phyloP scores from a whole-genome alignment of 2,113 vertebrate genomes.

The Gallinago jamesoni region DNA sequence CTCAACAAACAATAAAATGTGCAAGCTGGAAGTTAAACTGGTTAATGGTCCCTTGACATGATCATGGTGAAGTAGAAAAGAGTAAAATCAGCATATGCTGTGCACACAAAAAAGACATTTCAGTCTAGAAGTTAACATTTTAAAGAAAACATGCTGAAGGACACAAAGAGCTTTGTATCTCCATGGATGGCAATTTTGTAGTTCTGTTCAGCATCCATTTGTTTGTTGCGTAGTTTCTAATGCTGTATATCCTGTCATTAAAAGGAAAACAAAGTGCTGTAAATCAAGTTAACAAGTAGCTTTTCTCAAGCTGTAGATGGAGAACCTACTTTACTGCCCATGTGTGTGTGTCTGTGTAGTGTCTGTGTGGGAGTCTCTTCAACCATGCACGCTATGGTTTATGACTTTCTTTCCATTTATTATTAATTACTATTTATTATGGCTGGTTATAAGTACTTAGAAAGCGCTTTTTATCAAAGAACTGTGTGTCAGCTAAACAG shows the following conservation, averaged over 20 bases:
- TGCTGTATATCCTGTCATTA: neutral
- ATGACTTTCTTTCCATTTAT: neutral
- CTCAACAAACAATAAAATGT: neutral
- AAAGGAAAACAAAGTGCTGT: neutral
- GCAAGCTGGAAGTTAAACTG: slow-evolving; percentile 10
- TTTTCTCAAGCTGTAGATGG: neutral
- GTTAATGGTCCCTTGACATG: neutral
- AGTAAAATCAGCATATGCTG: neutral
- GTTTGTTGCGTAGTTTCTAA: neutral
- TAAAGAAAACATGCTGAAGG: neutral
- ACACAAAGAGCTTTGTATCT: neutral
- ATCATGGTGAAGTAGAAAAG: neutral
- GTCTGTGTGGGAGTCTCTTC: neutral
- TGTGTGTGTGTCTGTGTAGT: neutral
- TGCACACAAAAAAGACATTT: neutral
- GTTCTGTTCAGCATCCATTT: neutral
- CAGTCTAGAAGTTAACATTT: neutral
- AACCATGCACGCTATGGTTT: neutral
- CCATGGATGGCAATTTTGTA: neutral
- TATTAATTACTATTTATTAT: neutral
- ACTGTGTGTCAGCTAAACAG: neutral
- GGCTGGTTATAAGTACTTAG: neutral
- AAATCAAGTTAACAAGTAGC: neutral
- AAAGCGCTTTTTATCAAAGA: neutral
- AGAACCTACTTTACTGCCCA: neutral